Evolutionary conservation across 2,888 invertebrate genomes (phyloP).

Genomic region (Pachymerium ferrugineum): DNA sequence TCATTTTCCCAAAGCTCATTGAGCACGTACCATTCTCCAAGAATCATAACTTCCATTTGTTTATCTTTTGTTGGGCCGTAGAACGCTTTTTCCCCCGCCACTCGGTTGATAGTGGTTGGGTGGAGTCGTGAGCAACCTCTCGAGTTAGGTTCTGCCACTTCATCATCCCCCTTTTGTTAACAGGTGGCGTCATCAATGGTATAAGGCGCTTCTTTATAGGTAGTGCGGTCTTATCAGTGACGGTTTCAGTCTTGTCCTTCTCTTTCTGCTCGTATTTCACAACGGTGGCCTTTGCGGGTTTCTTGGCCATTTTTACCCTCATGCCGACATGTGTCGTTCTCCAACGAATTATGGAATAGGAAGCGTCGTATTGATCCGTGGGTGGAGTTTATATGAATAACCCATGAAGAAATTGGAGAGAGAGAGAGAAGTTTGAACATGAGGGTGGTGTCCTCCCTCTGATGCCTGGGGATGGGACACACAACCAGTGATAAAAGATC

Average conservation of each 20-base stretch:
- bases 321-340: neutral
- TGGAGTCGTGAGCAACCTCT: constrained; percentile 5
- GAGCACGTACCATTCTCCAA: too few relatives aligned
- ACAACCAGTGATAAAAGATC: neutral
- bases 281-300: constrained; percentile 1
- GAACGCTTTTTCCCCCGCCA: neutral
- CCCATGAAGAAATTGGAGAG: constrained; percentile 8
- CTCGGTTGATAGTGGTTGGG: constrained; percentile 4
- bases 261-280: neutral
- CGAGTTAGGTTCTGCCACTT: neutral
- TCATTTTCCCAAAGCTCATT: too few relatives aligned
- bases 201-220: neutral
- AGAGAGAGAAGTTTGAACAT: neutral
- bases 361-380: constrained; percentile 6
- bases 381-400: constrained; percentile 10
- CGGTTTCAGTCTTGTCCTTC: constrained; percentile 4
- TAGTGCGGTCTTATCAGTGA: constrained; percentile 3
- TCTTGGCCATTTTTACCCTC: neutral
- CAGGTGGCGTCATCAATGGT: constrained; percentile 11
- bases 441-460: neutral
- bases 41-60: neutral
- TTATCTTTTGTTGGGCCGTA: neutral
- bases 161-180: constrained; percentile 11
- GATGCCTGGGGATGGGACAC: neutral
- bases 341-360: neutral